Base-by-base conservation (phyloP, 2,797 vertebrate species). In the Gymnoscopelus braueri region DNA sequence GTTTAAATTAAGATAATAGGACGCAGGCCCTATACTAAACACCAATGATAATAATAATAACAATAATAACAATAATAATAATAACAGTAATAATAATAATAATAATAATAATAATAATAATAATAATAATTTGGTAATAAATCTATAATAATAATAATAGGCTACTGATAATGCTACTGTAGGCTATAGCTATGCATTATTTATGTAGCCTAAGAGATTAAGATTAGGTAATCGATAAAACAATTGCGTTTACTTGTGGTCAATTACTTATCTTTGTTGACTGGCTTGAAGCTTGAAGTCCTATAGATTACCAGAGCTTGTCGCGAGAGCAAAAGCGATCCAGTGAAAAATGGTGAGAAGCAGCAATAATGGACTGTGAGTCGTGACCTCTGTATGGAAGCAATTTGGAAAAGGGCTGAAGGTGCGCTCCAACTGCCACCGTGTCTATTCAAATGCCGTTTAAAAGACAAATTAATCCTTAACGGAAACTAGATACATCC, bases 301-400 rank as follows among this genome's bases (percentile, higher is more conserved):
- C 5, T 35, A 6, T 24, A 13, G n/a, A 12, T 19, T 32, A n/a
- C 67, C 64, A 58, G 51, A 39, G 19, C 63, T 35, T 35, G 35
- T 44, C 39, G 39, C 54, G 29, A 24, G 19, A 59, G 39, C 39
- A 44, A 39, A 26, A 71, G 54, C 57, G 49, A 53, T 56, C 53
- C 11, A 61, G 74, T 81, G 74, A 80, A 59, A 80, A 70, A 67
- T 65, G 63, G 79, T 74, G 69, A 69, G 66, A 73, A 62, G 63
- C 12, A 55, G 81, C 69, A 77, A 35, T 87, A 89, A 92, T 81
- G 86, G 83, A 77, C 6, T 23, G 56, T 11, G 83, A 78, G 82
- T 84, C 68, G 59, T 91, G 91, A 92, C 88, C 90, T 86, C 79
- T 78, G 85, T 10, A 88, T 90, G 87, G 84, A 91, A 87, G 81